Evolutionary conservation across 2,797 vertebrate species (phyloP).

Genomic region (Synaphobranchus kaupii): DNA sequence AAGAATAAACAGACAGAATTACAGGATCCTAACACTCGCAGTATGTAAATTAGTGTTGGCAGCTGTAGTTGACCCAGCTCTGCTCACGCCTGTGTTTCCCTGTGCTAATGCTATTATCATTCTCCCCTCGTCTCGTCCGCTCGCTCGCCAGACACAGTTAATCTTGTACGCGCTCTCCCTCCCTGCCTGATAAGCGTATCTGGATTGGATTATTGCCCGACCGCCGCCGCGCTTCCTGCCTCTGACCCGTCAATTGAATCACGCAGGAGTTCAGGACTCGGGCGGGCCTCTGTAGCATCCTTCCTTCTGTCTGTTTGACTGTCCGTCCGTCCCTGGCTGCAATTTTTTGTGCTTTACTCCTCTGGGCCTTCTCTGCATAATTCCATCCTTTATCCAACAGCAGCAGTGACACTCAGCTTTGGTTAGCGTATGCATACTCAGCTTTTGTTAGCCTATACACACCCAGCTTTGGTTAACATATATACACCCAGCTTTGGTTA

Average conservation of each 20-base stretch:
- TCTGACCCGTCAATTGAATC: slow-evolving; percentile 36
- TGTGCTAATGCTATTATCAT: slow-evolving; percentile 35
- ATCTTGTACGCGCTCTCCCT: slow-evolving; percentile 25
- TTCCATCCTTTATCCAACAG: no score
- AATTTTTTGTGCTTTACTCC: no score
- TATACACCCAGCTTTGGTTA: no score
- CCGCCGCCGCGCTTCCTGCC: slow-evolving; percentile 28
- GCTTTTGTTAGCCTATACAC: no score
- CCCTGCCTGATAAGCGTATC: slow-evolving; percentile 27
- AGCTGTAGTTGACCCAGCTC: neutral
- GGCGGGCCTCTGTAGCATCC: neutral
- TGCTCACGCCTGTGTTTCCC: neutral
- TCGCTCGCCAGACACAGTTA: slow-evolving; percentile 26
- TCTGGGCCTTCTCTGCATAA: no score
- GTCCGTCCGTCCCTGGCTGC: no score
- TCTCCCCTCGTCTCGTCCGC: slow-evolving; percentile 17
- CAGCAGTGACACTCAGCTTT: no score
- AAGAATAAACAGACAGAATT: no score
- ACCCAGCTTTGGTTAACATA: no score
- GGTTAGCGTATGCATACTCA: no score
- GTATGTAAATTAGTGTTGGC: slow-evolving; percentile 5
- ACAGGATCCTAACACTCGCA: no score
- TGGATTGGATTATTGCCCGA: neutral
- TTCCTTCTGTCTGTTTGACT: no score
- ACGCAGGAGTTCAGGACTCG: slow-evolving; percentile 23